Conservation (phyloP, 1,140 invertebrate genomes). For the Grapholita molesta region DNA sequence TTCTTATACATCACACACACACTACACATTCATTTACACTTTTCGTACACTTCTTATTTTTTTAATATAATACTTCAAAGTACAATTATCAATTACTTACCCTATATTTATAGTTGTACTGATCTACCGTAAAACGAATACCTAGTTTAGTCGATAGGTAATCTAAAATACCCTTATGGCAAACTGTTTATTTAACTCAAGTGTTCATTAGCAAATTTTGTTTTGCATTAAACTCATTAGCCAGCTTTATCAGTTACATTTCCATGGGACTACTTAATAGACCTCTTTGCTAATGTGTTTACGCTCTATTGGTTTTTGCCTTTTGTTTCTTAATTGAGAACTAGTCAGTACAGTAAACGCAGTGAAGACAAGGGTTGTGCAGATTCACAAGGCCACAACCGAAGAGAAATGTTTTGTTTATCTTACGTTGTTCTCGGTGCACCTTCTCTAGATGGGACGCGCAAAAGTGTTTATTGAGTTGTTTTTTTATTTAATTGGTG, state of each 20-base stretch:
- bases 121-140: no score
- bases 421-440: slow-evolving; percentile 23
- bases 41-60: no score
- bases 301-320: background rate
- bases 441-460: slow-evolving; percentile 39
- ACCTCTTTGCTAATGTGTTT: background rate
- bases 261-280: background rate
- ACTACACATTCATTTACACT: no score
- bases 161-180: no score
- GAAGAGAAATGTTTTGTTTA: slow-evolving; percentile 26
- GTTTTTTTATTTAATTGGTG: slow-evolving; percentile 45
- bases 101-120: no score
- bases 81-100: no score
- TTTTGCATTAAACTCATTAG: background rate
- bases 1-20: no score
- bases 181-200: no score
- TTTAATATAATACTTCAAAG: no score
- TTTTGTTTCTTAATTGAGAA: background rate
- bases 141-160: no score
- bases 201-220: background rate
- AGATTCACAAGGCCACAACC: background rate
- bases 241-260: background rate
- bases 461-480: slow-evolving; percentile 37
- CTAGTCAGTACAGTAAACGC: background rate
- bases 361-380: background rate